Percentiles rank a stretch among this genome's conserved stretches.
Conservation (phyloP, 2,113 vertebrate genomes). For the Macaca nemestrina region DNA sequence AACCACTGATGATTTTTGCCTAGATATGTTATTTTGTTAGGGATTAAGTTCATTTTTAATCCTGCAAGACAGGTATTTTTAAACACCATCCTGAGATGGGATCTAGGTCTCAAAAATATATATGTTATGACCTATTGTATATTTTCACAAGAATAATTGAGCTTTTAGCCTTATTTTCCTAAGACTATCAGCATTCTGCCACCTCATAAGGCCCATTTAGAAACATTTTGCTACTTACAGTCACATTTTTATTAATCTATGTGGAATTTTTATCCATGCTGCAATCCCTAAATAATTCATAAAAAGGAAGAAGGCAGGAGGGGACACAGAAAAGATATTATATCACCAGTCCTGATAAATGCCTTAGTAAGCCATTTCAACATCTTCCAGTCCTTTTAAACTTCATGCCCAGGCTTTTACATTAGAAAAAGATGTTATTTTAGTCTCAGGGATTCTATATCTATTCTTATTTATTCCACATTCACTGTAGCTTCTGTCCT, state of each 20-base stretch:
- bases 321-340: background rate
- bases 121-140: background rate
- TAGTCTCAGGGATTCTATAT: background rate
- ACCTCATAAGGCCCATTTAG: background rate
- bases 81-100: background rate
- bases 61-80: background rate
- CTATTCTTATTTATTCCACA: background rate
- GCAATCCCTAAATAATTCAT: conserved; percentile 4
- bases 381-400: conserved; percentile 2
- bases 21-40: background rate
- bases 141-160: background rate
- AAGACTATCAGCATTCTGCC: background rate
- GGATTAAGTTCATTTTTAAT: background rate
- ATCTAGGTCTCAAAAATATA: background rate
- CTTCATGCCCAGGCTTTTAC: background rate
- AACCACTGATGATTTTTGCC: background rate
- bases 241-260: conserved; percentile 2
- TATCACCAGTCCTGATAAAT: background rate
- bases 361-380: background rate
- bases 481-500: background rate
- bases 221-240: background rate
- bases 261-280: background rate
- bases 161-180: conserved; percentile 22
- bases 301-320: background rate
- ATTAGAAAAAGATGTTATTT: background rate